Percentiles rank a stretch among this genome's conserved stretches.
phyloP scores from a whole-genome alignment of 2,888 invertebrate genomes.

The Cheilosia vulpina region DNA sequence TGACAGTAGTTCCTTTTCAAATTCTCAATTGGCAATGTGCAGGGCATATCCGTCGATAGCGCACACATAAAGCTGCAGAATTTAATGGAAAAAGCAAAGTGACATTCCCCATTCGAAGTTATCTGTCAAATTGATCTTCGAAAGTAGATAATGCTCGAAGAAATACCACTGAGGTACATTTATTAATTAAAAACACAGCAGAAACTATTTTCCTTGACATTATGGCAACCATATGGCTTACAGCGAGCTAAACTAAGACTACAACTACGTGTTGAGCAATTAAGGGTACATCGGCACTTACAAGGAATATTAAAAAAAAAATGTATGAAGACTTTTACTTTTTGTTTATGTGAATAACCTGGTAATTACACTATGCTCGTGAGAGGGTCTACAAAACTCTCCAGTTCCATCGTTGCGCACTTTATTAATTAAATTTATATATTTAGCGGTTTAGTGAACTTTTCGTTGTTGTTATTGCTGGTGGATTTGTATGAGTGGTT shows the following conservation, averaged over 20 bases:
- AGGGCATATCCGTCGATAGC: not conserved
- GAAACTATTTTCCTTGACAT: slow-evolving; percentile 54
- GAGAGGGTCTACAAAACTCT: slow-evolving; percentile 13
- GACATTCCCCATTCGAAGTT: slow-evolving; percentile 50
- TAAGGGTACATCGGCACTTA: slow-evolving; percentile 66
- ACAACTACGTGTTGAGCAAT: slow-evolving; percentile 50
- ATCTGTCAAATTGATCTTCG: slow-evolving; percentile 56
- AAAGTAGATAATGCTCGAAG: slow-evolving; percentile 9
- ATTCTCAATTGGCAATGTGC: not conserved
- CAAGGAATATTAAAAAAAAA: slow-evolving; percentile 12
- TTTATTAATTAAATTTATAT: slow-evolving; percentile 69
- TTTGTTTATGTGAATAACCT: slow-evolving; percentile 22
- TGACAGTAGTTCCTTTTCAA: slow-evolving; percentile 1
- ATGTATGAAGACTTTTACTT: slow-evolving; percentile 51
- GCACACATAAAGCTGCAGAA: not conserved
- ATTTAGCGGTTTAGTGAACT: slow-evolving; percentile 13
- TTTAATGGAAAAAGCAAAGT: slow-evolving; percentile 17
- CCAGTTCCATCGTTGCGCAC: slow-evolving; percentile 24
- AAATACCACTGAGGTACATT: slow-evolving; percentile 30
- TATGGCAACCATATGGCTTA: slow-evolving; percentile 60
- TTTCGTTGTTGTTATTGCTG: slow-evolving; percentile 19
- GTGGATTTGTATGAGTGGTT: slow-evolving; percentile 16
- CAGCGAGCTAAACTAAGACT: slow-evolving; percentile 3
- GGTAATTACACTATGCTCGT: slow-evolving; percentile 51
- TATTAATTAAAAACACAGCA: slow-evolving; percentile 52